Evolutionary conservation across 2,113 vertebrate genomes (phyloP), one percentile per base, ranked within the genome.

Genomic region (Myotis lucifugus): DNA sequence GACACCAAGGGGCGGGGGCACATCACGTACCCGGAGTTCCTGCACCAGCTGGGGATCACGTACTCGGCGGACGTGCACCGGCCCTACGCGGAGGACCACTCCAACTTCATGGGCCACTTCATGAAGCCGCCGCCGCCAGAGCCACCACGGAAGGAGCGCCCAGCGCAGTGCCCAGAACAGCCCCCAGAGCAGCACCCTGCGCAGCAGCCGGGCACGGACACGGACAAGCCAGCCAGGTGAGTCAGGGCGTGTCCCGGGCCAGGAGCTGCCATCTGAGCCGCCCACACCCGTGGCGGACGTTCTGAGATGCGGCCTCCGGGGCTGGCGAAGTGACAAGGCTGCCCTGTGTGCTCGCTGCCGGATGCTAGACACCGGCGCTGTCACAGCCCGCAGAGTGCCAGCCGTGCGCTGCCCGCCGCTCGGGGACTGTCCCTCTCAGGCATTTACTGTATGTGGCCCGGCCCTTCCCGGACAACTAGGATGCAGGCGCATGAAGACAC

Each of bases 21-120:
- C 92, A 89, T 99, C 74, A 97, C 97, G 23, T 98, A 98, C 91
- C 96, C 97, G 77, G 98, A 98, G 79, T 98, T 99, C 91, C 84
- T 99, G 50, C 94, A 98, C 92, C 98, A 97, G 79, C n/a, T 98
- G 77, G 96, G 97, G 7, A 92, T 97, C 13, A 78, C 85, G 52
- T 97, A 96, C 85, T 85, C 70, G 1, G 84, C 97, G 0, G 6
- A 89, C 66, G 59, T 84, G 61, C 95, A 96, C 42, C 82, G 66
- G 52, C 87, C 97, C 97, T 84, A 97, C 0, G 79, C 21, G 11
- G 95, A 96, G 29, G 97, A 98, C 15, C 93, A 96, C 25, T 97
- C 76, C 72, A 94, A 88, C n/a, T 97, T 97, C 77, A 95, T 97
- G 97, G 92, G 97, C 12, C 97, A 96, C 87, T 97, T 97, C 96